phyloP scores from a whole-genome alignment of 2,113 vertebrate genomes.

The Pipra filicauda region DNA sequence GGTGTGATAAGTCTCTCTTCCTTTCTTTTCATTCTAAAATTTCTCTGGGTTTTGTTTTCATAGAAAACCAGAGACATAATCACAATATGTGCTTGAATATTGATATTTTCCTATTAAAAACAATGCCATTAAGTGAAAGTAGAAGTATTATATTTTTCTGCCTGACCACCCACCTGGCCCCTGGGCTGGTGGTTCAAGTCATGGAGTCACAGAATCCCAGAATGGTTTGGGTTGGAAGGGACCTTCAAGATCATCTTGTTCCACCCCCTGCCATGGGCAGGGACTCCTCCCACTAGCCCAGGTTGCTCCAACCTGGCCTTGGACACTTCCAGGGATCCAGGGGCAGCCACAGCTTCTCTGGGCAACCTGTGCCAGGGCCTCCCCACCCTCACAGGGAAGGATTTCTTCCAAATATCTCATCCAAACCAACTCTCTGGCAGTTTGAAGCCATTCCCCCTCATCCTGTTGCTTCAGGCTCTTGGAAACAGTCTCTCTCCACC shows the following conservation, averaged over 20 bases:
- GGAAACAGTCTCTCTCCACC: not conserved
- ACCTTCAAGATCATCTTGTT: not conserved
- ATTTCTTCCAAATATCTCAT: not conserved
- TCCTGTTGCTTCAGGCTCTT: not conserved
- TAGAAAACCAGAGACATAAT: not conserved
- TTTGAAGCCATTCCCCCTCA: not conserved
- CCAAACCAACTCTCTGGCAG: not conserved
- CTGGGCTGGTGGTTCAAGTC: not conserved
- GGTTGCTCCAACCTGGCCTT: accelerated
- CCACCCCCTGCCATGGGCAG: not conserved
- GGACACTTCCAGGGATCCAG: not conserved
- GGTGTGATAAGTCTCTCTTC: not conserved
- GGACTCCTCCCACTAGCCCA: not conserved
- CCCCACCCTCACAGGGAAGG: accelerated
- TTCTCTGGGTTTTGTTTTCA: not conserved
- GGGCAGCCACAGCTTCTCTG: not conserved
- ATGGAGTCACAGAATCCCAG: not conserved
- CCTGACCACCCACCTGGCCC: not conserved
- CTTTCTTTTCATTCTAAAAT: not conserved
- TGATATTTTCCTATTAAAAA: not conserved
- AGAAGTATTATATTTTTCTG: not conserved
- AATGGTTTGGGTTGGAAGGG: not conserved
- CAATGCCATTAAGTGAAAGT: not conserved
- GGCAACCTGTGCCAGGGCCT: not conserved
- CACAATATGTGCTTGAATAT: not conserved